A percentile compares a stretch with the other conserved stretches of the same genome.
Conservation (phyloP, 2,113 vertebrate species). For the Myrmophylax atrothorax region DNA sequence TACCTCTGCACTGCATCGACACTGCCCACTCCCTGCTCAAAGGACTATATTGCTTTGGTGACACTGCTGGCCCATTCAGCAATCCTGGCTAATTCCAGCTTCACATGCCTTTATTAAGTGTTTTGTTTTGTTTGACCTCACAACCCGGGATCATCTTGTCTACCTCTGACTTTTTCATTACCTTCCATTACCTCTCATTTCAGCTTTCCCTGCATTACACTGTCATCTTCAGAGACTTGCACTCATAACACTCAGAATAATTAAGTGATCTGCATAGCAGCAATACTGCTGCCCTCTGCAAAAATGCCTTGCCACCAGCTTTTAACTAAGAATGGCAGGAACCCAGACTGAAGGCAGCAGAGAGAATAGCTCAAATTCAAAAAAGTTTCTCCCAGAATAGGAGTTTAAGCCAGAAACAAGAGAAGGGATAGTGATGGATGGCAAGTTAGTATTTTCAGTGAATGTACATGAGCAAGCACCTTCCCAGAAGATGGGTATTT, state of each 20-base stretch:
- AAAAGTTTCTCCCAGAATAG: background rate
- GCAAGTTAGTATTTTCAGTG: background rate
- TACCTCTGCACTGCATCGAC: background rate
- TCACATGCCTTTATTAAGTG: constrained; percentile 54
- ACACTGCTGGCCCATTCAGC: background rate
- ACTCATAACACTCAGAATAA: constrained; percentile 45
- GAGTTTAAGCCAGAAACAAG: background rate
- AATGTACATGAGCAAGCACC: background rate
- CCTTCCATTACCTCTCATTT: constrained; percentile 66
- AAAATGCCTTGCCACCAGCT: constrained; percentile 8
- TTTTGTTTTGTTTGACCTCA: constrained; percentile 67
- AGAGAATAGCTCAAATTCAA: background rate
- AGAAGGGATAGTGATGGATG: background rate
- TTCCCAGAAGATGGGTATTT: background rate
- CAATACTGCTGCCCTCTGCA: background rate
- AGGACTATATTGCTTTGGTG: constrained; percentile 15
- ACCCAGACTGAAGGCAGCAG: background rate
- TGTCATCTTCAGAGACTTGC: constrained; percentile 50
- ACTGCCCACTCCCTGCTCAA: background rate
- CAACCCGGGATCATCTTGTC: constrained; percentile 54
- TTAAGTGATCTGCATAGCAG: constrained; percentile 60
- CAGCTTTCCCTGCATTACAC: background rate
- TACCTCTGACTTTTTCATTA: constrained; percentile 70
- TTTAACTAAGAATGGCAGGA: constrained; percentile 11
- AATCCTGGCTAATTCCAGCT: constrained; percentile 44